Conservation (phyloP, 2,113 vertebrate genomes). For the Guaruba guarouba region DNA sequence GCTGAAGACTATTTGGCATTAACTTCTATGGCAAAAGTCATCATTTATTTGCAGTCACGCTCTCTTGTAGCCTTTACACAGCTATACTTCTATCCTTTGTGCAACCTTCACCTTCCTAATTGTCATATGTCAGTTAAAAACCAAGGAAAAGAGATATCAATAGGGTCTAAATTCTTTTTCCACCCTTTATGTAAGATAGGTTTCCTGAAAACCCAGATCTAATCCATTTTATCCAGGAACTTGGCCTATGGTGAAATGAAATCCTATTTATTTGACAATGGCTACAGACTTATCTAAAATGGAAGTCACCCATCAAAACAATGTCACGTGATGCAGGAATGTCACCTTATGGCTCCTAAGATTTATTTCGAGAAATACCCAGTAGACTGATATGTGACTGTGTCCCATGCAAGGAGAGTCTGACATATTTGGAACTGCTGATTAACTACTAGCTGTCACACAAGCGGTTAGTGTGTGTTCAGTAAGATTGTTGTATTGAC, state of each 20-base stretch:
- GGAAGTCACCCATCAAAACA: not conserved
- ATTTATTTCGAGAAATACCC: not conserved
- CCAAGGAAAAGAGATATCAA: not conserved
- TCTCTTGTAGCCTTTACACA: not conserved
- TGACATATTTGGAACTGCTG: fast-evolving
- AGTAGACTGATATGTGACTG: not conserved
- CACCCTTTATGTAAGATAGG: not conserved
- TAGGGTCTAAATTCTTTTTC: not conserved
- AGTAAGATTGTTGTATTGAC: not conserved
- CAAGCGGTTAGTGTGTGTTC: fast-evolving
- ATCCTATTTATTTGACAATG: not conserved
- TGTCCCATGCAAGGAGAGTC: too few relatives aligned
- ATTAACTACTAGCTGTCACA: not conserved
- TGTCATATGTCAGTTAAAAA: not conserved
- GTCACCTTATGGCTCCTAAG: not conserved
- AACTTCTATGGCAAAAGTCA: not conserved
- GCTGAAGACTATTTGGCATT: not conserved
- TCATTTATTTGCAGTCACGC: not conserved
- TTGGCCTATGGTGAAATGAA: not conserved
- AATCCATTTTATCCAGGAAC: not conserved
- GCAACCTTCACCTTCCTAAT: not conserved
- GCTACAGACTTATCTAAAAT: not conserved
- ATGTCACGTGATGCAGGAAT: not conserved
- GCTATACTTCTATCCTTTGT: not conserved
- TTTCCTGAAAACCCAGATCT: not conserved